A percentile compares a stretch with the other conserved stretches of the same genome.
Evolutionary conservation across 1,140 invertebrate species (phyloP).

Genomic region (Andrena cerasifolii): DNA sequence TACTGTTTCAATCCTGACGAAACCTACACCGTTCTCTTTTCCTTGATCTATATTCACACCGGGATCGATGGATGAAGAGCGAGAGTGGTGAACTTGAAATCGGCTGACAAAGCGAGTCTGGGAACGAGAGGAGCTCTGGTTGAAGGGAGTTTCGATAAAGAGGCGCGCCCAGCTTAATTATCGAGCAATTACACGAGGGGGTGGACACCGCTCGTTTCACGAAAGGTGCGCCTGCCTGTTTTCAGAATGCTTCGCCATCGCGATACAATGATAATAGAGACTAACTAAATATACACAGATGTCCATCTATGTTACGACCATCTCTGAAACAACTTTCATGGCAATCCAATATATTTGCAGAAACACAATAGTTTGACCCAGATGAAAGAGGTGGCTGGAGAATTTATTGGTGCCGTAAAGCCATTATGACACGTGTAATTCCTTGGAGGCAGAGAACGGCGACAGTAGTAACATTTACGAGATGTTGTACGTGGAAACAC

Average conservation of each 20-base stretch:
- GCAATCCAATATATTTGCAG: no score
- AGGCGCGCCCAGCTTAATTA: conserved; percentile 65
- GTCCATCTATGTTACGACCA: no score
- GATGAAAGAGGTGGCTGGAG: background rate
- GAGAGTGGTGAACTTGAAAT: background rate
- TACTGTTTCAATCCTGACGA: no score
- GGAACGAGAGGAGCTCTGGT: conserved; percentile 8
- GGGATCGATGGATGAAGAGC: background rate
- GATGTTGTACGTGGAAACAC: no score
- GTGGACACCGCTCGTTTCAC: background rate
- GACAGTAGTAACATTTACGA: background rate
- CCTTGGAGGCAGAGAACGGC: background rate
- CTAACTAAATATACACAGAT: no score
- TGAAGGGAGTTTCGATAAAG: conserved; percentile 37
- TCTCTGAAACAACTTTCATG: no score
- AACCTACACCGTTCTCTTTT: no score
- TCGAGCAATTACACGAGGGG: conserved; percentile 49
- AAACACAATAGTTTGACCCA: no score
- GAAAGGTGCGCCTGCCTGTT: conserved; percentile 49
- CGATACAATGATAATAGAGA: conserved; percentile 4
- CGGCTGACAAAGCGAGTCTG: background rate
- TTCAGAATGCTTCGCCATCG: conserved; percentile 26
- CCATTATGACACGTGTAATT: background rate
- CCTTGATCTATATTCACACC: background rate
- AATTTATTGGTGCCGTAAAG: background rate